phyloP scores from a whole-genome alignment of 2,113 vertebrate species.

The Salvelinus alpinus region DNA sequence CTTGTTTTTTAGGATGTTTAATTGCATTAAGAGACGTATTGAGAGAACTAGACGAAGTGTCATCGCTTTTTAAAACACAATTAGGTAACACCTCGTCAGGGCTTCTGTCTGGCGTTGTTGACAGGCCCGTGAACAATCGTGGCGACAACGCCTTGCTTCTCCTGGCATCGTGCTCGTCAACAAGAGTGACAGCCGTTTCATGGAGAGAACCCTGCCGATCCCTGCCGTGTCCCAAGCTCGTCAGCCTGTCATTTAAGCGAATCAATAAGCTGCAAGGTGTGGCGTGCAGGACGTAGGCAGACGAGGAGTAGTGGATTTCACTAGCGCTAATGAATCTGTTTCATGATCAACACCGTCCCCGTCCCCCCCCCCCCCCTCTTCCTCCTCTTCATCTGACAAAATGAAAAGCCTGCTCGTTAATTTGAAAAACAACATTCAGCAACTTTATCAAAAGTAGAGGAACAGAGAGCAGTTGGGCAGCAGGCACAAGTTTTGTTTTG shows the following conservation, averaged over 20 bases:
- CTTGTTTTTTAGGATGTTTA: slow-evolving; percentile 62
- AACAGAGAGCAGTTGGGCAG: slow-evolving; percentile 33
- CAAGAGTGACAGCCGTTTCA: slow-evolving; percentile 84
- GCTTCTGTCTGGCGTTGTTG: slow-evolving; percentile 79
- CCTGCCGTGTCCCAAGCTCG: slow-evolving; percentile 71
- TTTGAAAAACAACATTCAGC: slow-evolving; percentile 68
- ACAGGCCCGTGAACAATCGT: slow-evolving; percentile 79
- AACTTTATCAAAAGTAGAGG: slow-evolving; percentile 57
- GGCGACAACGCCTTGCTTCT: slow-evolving; percentile 75
- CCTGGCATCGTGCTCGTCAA: slow-evolving; percentile 61
- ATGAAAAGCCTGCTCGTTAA: slow-evolving; percentile 60
- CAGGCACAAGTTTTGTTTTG: slow-evolving; percentile 26
- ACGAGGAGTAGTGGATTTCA: slow-evolving; percentile 9
- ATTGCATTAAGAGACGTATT: slow-evolving; percentile 75
- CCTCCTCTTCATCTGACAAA: slow-evolving; percentile 55
- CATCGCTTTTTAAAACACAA: slow-evolving; percentile 87
- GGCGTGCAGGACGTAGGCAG: slow-evolving; percentile 68
- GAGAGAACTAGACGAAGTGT: slow-evolving; percentile 63
- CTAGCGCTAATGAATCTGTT: slow-evolving; percentile 74
- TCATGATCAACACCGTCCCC: slow-evolving; percentile 59
- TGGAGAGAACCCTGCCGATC: slow-evolving; percentile 74
- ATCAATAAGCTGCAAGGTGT: slow-evolving; percentile 83
- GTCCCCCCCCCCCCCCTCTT: not conserved
- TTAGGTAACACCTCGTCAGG: slow-evolving; percentile 92
- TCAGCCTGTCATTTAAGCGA: slow-evolving; percentile 80